Conservation (phyloP, 37 sponge, comb jelly and placozoan species). For the Bolinopsis microptera region DNA sequence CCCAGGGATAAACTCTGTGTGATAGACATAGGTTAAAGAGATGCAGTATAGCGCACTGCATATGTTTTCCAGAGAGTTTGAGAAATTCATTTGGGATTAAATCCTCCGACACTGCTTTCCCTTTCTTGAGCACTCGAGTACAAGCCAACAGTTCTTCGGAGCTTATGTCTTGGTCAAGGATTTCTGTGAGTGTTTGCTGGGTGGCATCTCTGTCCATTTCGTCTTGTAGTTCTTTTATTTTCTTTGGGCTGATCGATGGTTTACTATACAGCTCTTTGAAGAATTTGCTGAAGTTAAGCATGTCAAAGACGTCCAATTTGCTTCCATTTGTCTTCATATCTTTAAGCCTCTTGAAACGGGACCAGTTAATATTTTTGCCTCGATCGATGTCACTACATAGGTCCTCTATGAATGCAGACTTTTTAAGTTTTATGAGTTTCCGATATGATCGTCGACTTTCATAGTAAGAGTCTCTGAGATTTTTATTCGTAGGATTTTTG, state of each 20-base stretch:
- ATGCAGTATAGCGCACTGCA: background rate
- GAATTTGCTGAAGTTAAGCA: background rate
- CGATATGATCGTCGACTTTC: background rate
- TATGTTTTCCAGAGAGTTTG: background rate
- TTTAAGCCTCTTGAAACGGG: background rate
- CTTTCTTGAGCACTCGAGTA: background rate
- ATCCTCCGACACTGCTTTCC: too few relatives aligned
- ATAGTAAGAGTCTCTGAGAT: background rate
- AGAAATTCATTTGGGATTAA: background rate
- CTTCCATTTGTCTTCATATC: background rate
- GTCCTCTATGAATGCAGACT: background rate
- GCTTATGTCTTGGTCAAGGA: background rate
- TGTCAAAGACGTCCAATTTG: background rate
- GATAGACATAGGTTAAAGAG: background rate
- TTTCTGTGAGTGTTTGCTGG: background rate
- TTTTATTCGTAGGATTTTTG: background rate
- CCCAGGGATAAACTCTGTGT: background rate
- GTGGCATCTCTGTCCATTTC: background rate
- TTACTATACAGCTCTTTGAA: constrained; percentile 15
- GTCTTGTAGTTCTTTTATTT: background rate
- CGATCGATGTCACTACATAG: background rate
- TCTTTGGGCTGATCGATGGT: too few relatives aligned
- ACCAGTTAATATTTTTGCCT: background rate
- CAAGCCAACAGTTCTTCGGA: background rate
- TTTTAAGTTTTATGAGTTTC: background rate